Evolutionary conservation across 2,888 invertebrate species (phyloP).

Genomic region (Drosophila borborema): DNA sequence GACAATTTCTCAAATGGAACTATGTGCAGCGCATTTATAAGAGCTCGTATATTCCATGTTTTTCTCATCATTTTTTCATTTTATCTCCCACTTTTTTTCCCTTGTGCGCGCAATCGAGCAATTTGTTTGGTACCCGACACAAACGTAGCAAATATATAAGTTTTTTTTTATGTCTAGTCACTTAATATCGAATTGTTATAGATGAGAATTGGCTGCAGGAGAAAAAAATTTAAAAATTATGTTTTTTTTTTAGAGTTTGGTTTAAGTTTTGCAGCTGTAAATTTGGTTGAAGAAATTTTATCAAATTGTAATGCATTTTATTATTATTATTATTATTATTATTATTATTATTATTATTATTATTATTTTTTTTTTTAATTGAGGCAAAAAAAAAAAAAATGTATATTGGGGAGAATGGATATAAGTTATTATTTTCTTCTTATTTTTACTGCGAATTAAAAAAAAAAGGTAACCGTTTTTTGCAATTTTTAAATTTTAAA

Average conservation of each 20-base stretch:
- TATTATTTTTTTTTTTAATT: too few relatives aligned
- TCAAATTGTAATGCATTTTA: too few relatives aligned
- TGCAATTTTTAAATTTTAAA: too few relatives aligned
- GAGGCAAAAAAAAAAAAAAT: too few relatives aligned
- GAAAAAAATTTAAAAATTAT: neutral
- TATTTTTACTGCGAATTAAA: too few relatives aligned
- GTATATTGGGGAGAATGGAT: too few relatives aligned
- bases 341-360: too few relatives aligned
- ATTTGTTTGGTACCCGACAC: conserved; percentile 3
- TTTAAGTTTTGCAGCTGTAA: neutral
- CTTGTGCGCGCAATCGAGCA: neutral
- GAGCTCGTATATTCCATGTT: conserved; percentile 32
- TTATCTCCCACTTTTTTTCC: neutral
- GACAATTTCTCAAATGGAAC: conserved; percentile 53
- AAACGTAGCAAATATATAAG: conserved; percentile 9
- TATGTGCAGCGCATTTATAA: conserved; percentile 32
- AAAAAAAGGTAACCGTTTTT: too few relatives aligned
- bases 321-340: too few relatives aligned
- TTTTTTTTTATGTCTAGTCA: neutral
- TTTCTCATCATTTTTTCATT: conserved; percentile 28
- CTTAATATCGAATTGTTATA: neutral
- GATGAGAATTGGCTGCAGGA: neutral
- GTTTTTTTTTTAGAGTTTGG: too few relatives aligned
- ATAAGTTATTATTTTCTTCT: too few relatives aligned
- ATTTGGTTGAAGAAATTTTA: neutral